These are phyloP conservation scores for Xestia xanthographa DNA, from an alignment of 2,888 invertebrate genomes.

Conservation along the genomic window DNA sequence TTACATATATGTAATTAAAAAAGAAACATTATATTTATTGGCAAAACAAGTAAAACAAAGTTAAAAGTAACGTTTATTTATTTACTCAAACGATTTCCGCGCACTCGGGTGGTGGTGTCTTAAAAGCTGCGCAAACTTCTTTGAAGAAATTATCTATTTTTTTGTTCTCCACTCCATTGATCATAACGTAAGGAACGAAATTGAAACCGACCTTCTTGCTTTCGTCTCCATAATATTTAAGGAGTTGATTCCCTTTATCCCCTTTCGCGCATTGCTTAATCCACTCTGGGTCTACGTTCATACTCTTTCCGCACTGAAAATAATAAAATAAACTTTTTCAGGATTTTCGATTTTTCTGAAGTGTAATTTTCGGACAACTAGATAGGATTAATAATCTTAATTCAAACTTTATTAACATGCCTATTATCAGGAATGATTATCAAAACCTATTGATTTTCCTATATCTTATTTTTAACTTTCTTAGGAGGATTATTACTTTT, in stretches of 20 bases:
- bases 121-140: slow-evolving; percentile 74
- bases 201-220: slow-evolving; percentile 67
- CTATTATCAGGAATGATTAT: too few relatives aligned
- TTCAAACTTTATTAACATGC: too few relatives aligned
- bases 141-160: slow-evolving; percentile 65
- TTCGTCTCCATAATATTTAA: slow-evolving; percentile 72
- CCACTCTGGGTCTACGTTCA: slow-evolving; percentile 66
- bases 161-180: slow-evolving; percentile 70
- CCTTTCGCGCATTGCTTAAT: slow-evolving; percentile 79
- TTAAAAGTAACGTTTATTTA: slow-evolving; percentile 7
- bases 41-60: slow-evolving; percentile 4
- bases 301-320: slow-evolving; percentile 75
- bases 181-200: slow-evolving; percentile 73
- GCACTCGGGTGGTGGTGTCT: slow-evolving; percentile 72
- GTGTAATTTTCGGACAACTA: background rate
- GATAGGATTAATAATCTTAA: too few relatives aligned
- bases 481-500: too few relatives aligned
- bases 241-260: slow-evolving; percentile 67
- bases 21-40: background rate
- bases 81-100: background rate
- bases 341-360: background rate
- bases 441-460: too few relatives aligned
- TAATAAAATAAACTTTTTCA: background rate
- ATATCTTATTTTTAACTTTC: too few relatives aligned
- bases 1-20: background rate